Conservation (phyloP, 2,888 invertebrate species). For the Punctoribates punctum region DNA sequence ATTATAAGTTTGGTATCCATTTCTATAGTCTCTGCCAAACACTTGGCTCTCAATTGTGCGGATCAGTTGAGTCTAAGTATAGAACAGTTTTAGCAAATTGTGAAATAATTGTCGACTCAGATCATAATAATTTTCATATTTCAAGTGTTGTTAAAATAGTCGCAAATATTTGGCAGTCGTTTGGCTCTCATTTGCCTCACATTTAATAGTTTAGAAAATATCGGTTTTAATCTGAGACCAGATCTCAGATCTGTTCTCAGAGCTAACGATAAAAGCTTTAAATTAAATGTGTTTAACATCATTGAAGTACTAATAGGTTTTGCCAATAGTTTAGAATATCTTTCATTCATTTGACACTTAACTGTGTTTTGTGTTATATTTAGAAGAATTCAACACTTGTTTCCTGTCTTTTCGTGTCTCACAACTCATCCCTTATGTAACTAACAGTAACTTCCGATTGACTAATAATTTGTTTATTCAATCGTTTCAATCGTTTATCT, state of each 20-base stretch:
- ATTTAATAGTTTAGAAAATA: background rate
- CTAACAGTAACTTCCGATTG: background rate
- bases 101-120: background rate
- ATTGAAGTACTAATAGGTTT: background rate
- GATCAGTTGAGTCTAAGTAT: conserved; percentile 16
- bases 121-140: background rate
- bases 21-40: conserved; percentile 19
- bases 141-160: conserved; percentile 4
- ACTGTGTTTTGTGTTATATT: background rate
- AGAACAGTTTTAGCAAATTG: conserved; percentile 15
- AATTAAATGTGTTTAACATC: conserved; percentile 10
- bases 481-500: too few species aligned
- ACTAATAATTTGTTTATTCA: background rate
- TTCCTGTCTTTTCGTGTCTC: conserved; percentile 11
- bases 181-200: background rate
- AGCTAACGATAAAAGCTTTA: background rate
- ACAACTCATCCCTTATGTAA: background rate
- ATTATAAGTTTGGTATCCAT: background rate
- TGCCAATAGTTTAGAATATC: background rate
- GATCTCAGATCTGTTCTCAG: background rate
- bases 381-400: conserved; percentile 7
- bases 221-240: background rate
- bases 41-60: conserved; percentile 31
- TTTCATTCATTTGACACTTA: background rate
- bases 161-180: conserved; percentile 1